Evolutionary conservation across 2,797 vertebrate genomes (phyloP).

Genomic region (Octomys mimax): DNA sequence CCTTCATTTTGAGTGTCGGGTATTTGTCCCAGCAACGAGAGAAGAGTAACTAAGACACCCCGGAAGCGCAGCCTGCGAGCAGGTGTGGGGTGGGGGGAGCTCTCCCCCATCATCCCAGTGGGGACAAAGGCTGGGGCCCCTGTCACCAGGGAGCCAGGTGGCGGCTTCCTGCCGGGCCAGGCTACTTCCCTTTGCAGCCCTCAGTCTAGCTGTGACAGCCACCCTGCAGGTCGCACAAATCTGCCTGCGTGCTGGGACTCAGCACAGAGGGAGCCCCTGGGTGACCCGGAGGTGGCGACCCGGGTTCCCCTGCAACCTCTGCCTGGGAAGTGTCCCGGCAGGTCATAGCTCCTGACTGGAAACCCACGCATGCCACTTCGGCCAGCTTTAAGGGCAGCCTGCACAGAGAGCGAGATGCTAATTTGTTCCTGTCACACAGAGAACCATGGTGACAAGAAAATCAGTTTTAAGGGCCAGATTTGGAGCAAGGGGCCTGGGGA

Average conservation of each 20-base stretch:
- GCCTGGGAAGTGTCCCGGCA: fast-evolving
- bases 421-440: conserved; percentile 8
- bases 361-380: conserved; percentile 34
- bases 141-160: not conserved
- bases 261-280: not conserved
- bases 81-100: not conserved
- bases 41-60: too few species aligned
- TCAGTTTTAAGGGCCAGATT: not conserved
- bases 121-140: not conserved
- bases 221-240: not conserved
- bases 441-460: not conserved
- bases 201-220: fast-evolving
- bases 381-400: conserved; percentile 20
- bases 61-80: not conserved
- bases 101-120: not conserved
- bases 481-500: not conserved
- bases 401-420: not conserved
- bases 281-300: too few species aligned
- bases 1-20: too few species aligned
- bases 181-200: too few species aligned
- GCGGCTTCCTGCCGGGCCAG: not conserved
- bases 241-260: not conserved
- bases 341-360: not conserved
- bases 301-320: fast-evolving
- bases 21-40: too few species aligned